Base-by-base conservation (phyloP, 2,888 invertebrate species). In the Galerucella pusilla region DNA sequence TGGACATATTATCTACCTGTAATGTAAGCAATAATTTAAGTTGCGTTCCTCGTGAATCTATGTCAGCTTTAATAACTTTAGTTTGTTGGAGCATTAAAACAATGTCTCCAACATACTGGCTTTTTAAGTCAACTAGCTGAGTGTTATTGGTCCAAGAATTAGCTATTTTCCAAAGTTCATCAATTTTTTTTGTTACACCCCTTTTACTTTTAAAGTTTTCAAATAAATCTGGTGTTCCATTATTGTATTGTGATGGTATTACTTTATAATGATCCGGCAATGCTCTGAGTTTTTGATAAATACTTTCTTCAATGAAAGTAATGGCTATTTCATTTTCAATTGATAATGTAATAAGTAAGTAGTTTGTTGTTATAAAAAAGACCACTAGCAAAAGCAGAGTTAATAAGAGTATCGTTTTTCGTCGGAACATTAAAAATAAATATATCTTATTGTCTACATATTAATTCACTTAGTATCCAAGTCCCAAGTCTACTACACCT, bases 31-130 rank as follows among this genome's bases (percentile, higher is more conserved):
- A 88, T 70, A 97, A 88, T 88, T 98, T 98, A 68, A 98, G 89
- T 86, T 98, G 98, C 49, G 97, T 97, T 74, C 98, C 98, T 85
- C 93, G 91, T 35, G 91, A 90, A 77, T 95, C 94, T 87, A 96
- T 93, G 86, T 94, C 95, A 10, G 94, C 96, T 76, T 91, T 89
- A 14, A 90, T 89, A 83, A 96, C 93, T 84, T 90, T 91, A 77
- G 93, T 90, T 80, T 90, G 90, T 78, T 92, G 91, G 81, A 96
- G 88, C 14, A 92, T 92, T 75, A 91, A 89, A 68, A 94, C 85
- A 78, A 94, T 89, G 82, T 91, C 91, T 9, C 94, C 94, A 78
- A 93, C 82, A 77, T 88, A 86, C 11, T 88, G 85, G 68, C 87
- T 88, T 28, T 78, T 80, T n/a, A 82, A 77, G 75, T 88, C 85